These are phyloP conservation scores for Labeo catla DNA, from an alignment of 2,113 vertebrate species.

Conservation along the genomic window DNA sequence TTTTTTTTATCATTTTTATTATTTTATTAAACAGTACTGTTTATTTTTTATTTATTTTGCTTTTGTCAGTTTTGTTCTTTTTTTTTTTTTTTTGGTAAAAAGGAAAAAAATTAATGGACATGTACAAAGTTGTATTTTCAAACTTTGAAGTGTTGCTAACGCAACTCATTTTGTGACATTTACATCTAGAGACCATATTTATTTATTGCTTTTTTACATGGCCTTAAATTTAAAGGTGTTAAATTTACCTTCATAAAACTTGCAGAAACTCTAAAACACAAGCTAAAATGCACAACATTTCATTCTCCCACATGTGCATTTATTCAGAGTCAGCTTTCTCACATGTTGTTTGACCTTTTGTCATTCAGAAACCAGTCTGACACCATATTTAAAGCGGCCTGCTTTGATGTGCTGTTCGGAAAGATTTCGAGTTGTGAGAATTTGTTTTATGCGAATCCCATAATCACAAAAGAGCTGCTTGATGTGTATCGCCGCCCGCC, in stretches of 20 bases:
- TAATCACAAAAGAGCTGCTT: not conserved
- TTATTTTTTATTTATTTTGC: too few species aligned
- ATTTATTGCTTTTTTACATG: too few species aligned
- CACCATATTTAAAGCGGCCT: not conserved
- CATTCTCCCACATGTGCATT: not conserved
- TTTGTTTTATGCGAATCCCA: not conserved
- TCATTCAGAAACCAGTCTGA: not conserved
- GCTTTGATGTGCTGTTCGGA: slow-evolving; percentile 6
- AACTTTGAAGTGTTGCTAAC: too few species aligned
- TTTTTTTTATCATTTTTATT: too few species aligned
- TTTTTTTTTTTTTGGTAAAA: too few species aligned
- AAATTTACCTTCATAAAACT: too few species aligned
- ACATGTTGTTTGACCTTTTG: not conserved
- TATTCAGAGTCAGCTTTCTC: not conserved
- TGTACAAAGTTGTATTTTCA: too few species aligned
- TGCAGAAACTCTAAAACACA: not conserved
- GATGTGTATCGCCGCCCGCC: not conserved
- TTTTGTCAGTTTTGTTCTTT: too few species aligned
- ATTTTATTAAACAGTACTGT: too few species aligned
- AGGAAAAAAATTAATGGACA: not conserved
- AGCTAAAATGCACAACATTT: not conserved
- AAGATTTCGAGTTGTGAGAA: not conserved
- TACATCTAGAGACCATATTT: too few species aligned
- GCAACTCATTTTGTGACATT: too few species aligned
- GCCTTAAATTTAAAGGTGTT: too few species aligned